Evolutionary conservation across 2,113 vertebrate species (phyloP).

Genomic region (Anser cygnoides): DNA sequence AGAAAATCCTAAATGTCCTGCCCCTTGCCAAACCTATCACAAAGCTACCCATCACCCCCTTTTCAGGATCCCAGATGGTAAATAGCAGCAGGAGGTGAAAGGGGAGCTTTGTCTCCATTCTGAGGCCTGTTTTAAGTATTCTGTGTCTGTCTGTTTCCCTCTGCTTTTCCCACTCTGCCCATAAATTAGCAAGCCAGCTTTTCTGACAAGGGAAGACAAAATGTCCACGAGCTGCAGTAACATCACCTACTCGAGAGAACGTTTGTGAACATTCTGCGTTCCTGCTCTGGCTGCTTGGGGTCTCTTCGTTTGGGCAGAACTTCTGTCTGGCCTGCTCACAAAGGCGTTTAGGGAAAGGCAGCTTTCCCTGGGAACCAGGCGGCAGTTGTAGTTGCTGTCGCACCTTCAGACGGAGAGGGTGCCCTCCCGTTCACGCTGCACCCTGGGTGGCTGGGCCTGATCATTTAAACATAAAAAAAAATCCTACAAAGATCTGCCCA

Average conservation of each 20-base stretch:
- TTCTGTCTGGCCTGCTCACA: neutral
- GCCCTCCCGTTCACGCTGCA: fast-evolving
- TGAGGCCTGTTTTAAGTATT: conserved; percentile 74
- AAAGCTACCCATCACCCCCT: conserved; percentile 71
- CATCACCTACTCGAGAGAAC: conserved; percentile 18
- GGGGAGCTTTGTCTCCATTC: conserved; percentile 71
- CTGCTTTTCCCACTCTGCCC: conserved; percentile 70
- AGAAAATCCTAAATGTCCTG: conserved; percentile 75
- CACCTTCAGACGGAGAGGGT: neutral
- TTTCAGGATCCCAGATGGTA: conserved; percentile 78
- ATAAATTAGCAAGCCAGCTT: conserved; percentile 76
- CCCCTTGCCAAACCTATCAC: conserved; percentile 72
- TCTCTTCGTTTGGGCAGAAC: neutral
- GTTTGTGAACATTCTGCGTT: neutral
- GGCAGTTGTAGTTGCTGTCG: neutral
- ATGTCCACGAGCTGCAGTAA: conserved; percentile 50
- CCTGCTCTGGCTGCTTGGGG: neutral
- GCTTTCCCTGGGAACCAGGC: neutral
- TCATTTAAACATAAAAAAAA: neutral
- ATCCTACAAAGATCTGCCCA: neutral
- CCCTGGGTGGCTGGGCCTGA: neutral
- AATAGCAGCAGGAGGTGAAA: conserved; percentile 76
- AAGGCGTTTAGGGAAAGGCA: neutral
- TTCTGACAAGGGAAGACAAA: conserved; percentile 60
- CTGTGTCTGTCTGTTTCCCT: conserved; percentile 72